phyloP scores from a whole-genome alignment of 2,113 vertebrate species.

The Anas platyrhynchos region DNA sequence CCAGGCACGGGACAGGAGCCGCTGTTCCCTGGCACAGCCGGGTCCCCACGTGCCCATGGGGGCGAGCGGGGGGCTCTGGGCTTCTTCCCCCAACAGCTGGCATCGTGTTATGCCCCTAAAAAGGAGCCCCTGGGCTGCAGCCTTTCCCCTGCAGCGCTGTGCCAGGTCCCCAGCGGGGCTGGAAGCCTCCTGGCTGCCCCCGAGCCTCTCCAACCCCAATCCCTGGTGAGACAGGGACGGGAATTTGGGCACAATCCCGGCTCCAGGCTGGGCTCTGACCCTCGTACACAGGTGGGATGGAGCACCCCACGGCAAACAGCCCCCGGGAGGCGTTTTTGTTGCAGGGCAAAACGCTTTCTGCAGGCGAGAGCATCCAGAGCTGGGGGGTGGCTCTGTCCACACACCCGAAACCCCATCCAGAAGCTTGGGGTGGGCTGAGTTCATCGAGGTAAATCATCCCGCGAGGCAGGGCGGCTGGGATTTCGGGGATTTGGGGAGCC shows the following conservation, averaged over 20 bases:
- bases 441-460: background rate
- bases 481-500: slow-evolving; percentile 36
- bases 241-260: background rate
- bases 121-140: no score
- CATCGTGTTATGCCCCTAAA: no score
- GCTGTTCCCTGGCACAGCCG: background rate
- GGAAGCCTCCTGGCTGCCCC: background rate
- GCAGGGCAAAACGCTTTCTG: background rate
- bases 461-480: background rate
- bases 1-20: background rate
- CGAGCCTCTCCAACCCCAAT: background rate
- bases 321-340: background rate
- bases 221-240: accelerated
- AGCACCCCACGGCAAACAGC: background rate
- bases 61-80: background rate
- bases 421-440: slow-evolving; percentile 5
- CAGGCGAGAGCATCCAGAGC: slow-evolving; percentile 6
- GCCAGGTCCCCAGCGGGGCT: background rate
- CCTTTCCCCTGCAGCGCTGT: background rate
- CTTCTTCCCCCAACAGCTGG: background rate
- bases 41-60: background rate
- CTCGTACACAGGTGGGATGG: accelerated
- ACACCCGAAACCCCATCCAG: background rate
- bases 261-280: accelerated
- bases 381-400: background rate